These are phyloP conservation scores for Forbesichthys agassizii DNA, from an alignment of 2,113 vertebrate genomes.

Conservation along the genomic window DNA sequence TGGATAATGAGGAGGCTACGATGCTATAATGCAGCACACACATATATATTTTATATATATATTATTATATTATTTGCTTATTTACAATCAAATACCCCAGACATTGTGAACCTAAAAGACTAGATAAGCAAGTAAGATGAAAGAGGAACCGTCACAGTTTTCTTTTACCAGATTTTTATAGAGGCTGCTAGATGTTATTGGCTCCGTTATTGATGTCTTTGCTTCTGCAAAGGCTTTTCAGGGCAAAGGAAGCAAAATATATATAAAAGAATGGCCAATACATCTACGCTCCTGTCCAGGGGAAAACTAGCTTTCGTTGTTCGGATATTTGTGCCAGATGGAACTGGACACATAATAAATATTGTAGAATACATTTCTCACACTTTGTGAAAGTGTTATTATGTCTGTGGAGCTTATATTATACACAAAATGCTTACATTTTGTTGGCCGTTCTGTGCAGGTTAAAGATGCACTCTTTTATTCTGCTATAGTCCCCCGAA, in stretches of 20 bases:
- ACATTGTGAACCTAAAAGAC: too few species aligned
- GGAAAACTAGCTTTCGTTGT: not conserved
- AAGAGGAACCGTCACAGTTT: slow-evolving; percentile 20
- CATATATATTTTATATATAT: too few species aligned
- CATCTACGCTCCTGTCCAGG: not conserved
- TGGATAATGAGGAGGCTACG: slow-evolving; percentile 4
- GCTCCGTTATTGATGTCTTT: slow-evolving; percentile 26
- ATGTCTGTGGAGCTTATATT: too few species aligned
- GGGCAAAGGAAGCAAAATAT: too few species aligned
- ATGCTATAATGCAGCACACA: slow-evolving; percentile 23
- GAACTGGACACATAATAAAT: not conserved
- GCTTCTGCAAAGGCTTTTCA: not conserved
- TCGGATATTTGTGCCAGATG: not conserved
- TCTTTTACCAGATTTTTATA: slow-evolving; percentile 24
- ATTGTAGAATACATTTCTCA: not conserved
- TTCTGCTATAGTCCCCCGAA: too few species aligned
- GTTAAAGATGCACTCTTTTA: too few species aligned
- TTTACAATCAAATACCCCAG: slow-evolving; percentile 28
- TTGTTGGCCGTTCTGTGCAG: too few species aligned
- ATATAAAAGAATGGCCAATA: not conserved
- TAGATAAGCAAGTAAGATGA: slow-evolving; percentile 1
- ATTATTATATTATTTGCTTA: slow-evolving; percentile 17
- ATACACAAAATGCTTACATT: too few species aligned
- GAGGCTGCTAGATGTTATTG: slow-evolving; percentile 1
- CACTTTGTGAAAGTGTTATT: not conserved